These are phyloP conservation scores for Phortica magna DNA, from an alignment of 2,888 invertebrate species.

Conservation along the genomic window DNA sequence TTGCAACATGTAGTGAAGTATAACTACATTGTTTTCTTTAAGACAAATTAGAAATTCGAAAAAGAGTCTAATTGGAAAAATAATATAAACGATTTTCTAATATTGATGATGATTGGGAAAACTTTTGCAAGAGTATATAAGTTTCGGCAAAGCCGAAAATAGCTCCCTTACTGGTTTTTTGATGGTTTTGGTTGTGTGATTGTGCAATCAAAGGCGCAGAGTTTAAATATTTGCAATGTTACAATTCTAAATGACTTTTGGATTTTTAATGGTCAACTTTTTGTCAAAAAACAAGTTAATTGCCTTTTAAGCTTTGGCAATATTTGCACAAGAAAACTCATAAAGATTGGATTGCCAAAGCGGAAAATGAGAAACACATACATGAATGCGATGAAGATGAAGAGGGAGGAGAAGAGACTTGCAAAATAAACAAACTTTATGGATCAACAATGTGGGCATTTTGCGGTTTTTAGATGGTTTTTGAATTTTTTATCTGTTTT, in stretches of 20 bases:
- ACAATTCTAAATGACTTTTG: conserved; percentile 58
- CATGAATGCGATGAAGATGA: too few species aligned
- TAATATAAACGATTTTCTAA: too few species aligned
- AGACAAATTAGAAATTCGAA: too few species aligned
- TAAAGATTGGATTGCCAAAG: background rate
- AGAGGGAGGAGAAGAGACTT: background rate
- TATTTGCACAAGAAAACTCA: conserved; percentile 54
- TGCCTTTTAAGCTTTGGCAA: conserved; percentile 61
- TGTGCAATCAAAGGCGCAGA: background rate
- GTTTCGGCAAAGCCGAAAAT: too few species aligned
- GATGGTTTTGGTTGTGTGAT: conserved; percentile 25
- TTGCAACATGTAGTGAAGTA: too few species aligned
- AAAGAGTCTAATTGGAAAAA: too few species aligned
- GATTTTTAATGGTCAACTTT: conserved; percentile 28
- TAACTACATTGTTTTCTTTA: too few species aligned
- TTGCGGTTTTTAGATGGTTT: background rate
- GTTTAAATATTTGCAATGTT: conserved; percentile 31
- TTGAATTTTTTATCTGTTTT: background rate
- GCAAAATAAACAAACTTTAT: background rate
- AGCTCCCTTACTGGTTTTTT: too few species aligned
- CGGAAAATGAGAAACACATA: background rate
- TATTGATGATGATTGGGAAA: too few species aligned
- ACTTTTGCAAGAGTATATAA: too few species aligned
- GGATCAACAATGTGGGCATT: background rate
- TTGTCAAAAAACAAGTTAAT: conserved; percentile 56